These are phyloP conservation scores for Hypolimnas misippus DNA, from an alignment of 2,888 invertebrate genomes.

Conservation along the genomic window DNA sequence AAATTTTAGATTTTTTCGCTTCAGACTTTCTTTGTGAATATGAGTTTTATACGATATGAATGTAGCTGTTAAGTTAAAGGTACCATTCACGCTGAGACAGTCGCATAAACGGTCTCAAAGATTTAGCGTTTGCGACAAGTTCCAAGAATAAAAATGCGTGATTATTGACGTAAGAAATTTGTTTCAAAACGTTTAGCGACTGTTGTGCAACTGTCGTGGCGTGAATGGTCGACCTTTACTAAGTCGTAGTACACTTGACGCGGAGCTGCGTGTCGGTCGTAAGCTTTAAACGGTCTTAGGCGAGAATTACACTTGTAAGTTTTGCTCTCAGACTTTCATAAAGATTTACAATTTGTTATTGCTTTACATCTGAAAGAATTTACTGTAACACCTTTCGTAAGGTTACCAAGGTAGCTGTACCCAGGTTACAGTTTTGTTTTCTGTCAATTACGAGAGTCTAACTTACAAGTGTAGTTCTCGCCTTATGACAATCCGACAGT, in stretches of 20 bases:
- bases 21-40: conserved; percentile 17
- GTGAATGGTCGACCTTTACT: conserved; percentile 6
- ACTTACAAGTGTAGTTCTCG: too few species aligned
- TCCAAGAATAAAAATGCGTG: not conserved
- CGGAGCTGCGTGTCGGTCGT: conserved; percentile 44
- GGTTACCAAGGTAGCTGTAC: too few species aligned
- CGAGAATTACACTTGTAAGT: too few species aligned
- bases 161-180: not conserved
- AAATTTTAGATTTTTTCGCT: conserved; percentile 28
- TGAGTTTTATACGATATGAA: conserved; percentile 14
- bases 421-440: too few species aligned
- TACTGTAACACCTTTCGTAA: too few species aligned
- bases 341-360: too few species aligned
- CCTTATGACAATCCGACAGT: too few species aligned
- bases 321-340: too few species aligned
- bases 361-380: too few species aligned
- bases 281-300: conserved; percentile 49
- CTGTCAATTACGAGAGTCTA: too few species aligned
- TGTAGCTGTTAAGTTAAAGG: conserved; percentile 13
- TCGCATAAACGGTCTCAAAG: not conserved
- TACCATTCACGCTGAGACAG: not conserved
- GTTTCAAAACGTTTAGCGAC: not conserved
- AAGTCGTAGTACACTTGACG: conserved; percentile 14
- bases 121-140: not conserved
- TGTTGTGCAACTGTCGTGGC: not conserved